Evolutionary conservation across 1,140 invertebrate genomes (phyloP).

Genomic region (Drosophila orosa): DNA sequence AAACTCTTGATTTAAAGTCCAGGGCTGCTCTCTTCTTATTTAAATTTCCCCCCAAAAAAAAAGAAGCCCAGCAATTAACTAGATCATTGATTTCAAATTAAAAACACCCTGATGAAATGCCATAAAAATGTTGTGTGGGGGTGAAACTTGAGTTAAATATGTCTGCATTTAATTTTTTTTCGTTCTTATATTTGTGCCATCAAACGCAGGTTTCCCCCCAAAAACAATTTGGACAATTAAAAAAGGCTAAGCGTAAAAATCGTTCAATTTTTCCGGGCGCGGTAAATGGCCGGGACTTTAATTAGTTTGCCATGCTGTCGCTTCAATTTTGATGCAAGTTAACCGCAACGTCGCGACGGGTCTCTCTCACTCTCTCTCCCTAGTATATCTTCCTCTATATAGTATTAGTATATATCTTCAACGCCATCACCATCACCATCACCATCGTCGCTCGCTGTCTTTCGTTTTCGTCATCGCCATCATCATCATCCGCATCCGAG

Average conservation of each 20-base stretch:
- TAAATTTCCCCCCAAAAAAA: not conserved
- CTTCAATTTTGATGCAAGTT: conserved; percentile 66
- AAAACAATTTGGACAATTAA: conserved; percentile 70
- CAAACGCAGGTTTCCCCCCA: conserved; percentile 49
- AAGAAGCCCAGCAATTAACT: conserved; percentile 48
- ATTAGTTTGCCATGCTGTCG: conserved; percentile 80
- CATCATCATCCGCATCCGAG: conserved; percentile 67
- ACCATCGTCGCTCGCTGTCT: conserved; percentile 12
- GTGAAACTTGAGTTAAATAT: conserved; percentile 14
- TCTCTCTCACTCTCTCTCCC: not conserved
- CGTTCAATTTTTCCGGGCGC: conserved; percentile 60
- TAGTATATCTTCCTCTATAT: conserved; percentile 4
- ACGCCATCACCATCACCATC: conserved; percentile 30
- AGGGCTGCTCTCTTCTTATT: not conserved
- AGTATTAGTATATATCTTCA: conserved; percentile 29
- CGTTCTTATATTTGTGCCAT: conserved; percentile 33
- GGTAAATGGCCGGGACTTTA: conserved; percentile 59
- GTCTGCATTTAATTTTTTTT: conserved; percentile 62
- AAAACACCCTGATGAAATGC: conserved; percentile 34
- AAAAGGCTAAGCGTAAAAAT: conserved; percentile 82
- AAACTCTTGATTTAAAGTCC: not conserved
- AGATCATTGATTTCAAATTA: conserved; percentile 75
- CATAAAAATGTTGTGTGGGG: conserved; percentile 16
- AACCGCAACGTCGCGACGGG: conserved; percentile 42
- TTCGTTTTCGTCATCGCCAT: conserved; percentile 16